phyloP scores from a whole-genome alignment of 1,140 invertebrate species.

The Myzus persicae region DNA sequence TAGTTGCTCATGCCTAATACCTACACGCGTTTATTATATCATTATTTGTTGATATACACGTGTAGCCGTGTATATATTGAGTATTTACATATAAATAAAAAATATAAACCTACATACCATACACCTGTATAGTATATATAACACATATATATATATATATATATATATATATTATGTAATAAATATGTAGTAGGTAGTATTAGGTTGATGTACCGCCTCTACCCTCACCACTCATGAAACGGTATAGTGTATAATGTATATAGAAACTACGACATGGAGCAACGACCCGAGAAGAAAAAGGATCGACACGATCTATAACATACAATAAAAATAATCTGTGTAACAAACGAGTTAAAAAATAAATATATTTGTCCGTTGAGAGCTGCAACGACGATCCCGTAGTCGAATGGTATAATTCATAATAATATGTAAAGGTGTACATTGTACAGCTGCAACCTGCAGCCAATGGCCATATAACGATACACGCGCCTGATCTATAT shows the following conservation, averaged over 20 bases:
- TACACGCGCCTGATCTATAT: not conserved
- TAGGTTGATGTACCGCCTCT: not conserved
- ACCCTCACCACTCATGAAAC: not conserved
- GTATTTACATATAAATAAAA: not conserved
- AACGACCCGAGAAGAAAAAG: constrained; percentile 6
- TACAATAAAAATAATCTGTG: not conserved
- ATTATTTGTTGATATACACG: not conserved
- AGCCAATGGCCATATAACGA: not conserved
- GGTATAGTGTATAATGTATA: not conserved
- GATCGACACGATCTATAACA: not conserved
- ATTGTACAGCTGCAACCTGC: not conserved
- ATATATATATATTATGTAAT: not conserved
- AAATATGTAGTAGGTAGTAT: not conserved
- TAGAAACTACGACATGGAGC: not conserved
- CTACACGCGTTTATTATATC: not conserved
- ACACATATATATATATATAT: not conserved
- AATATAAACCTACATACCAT: not conserved
- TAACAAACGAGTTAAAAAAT: not conserved
- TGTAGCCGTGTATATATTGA: not conserved
- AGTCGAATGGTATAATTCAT: not conserved
- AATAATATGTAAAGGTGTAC: not conserved
- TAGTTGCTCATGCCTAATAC: not conserved
- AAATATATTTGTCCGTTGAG: not conserved
- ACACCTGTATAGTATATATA: not conserved
- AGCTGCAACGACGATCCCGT: not conserved